Percentiles rank a stretch among this genome's conserved stretches.
These are phyloP conservation scores for Campaea margaritaria DNA, from an alignment of 2,888 invertebrate species.

Conservation along the genomic window DNA sequence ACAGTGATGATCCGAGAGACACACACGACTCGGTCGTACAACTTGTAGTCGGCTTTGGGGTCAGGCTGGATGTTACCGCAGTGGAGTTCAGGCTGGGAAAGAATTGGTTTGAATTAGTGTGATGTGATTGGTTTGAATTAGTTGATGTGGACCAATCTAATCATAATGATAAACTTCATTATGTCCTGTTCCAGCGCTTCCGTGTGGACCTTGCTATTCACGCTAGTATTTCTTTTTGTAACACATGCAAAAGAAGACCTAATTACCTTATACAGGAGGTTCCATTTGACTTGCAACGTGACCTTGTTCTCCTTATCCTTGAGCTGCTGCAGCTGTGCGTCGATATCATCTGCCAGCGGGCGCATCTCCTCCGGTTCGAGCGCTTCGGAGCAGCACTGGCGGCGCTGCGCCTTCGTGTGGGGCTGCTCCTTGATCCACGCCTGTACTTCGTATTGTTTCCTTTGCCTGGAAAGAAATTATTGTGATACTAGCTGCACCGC, in stretches of 20 bases:
- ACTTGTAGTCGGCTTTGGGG: slow-evolving; percentile 85
- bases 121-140: no score
- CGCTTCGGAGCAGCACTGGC: slow-evolving; percentile 89
- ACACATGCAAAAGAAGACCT: no score
- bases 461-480: slow-evolving; percentile 51
- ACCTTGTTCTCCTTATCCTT: slow-evolving; percentile 76
- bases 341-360: slow-evolving; percentile 63
- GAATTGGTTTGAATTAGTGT: no score
- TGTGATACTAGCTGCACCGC: no score
- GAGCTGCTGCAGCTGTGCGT: slow-evolving; percentile 62
- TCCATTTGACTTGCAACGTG: slow-evolving; percentile 92
- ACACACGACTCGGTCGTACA: slow-evolving; percentile 95
- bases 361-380: slow-evolving; percentile 88
- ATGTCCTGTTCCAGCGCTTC: no score
- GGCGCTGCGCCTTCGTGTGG: slow-evolving; percentile 85
- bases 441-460: slow-evolving; percentile 79
- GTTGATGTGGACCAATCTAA: no score
- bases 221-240: no score
- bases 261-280: slow-evolving; percentile 89
- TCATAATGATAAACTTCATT: no score
- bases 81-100: slow-evolving; percentile 80
- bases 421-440: slow-evolving; percentile 91
- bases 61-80: slow-evolving; percentile 88
- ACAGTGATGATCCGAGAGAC: slow-evolving; percentile 90
- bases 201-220: no score